Base-by-base conservation (phyloP, 2,797 vertebrate genomes). In the Premnoplex brunnescens region DNA sequence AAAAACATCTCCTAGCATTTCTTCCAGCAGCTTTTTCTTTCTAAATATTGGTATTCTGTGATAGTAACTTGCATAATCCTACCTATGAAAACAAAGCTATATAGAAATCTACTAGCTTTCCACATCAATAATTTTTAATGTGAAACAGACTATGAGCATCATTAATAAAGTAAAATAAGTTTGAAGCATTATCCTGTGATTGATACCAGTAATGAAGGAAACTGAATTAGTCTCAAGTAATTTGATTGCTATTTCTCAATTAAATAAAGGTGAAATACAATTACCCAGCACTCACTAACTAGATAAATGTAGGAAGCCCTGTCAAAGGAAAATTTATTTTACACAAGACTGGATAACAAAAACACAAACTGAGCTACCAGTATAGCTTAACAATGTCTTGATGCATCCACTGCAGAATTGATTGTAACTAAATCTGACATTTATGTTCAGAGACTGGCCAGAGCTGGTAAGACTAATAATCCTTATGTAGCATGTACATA, bases 401-500 rank as follows among this genome's bases (percentile, higher is more conserved):
- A 68, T 63, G 27, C 14, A 64, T 28, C 49, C 56, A 16, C 23
- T 13, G 1, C 51, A 78, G 59, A 28, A 71, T 0, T 44, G 41
- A 41, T 14, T 51, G 27, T 43, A 73, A 37, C 17, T 54, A 58
- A 46, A 75, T 37, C 58, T 54, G 28, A 43, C 8, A 43, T 32
- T 55, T 49, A 15, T 6, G 9, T 59, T 69, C 39, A 82, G n/a
- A 87, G 39, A n/a, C 32, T 51, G 30, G 18, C 20, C 59, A 93
- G 30, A 85, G 63, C 2, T 36, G 17, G 20, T 48, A 75, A 68
- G 9, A 60, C 12, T 14, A 41, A 76, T 36, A 72, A 82, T 12
- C 22, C 23, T 15, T 0, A 1, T 14, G 24, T 39, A 43, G 39
- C n/a, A 43, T 0, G 2, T 20, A n/a, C 58, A 56, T 2, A 32